These are phyloP conservation scores for Laodelphax striatellus DNA, from an alignment of 1,140 invertebrate species.

Conservation along the genomic window DNA sequence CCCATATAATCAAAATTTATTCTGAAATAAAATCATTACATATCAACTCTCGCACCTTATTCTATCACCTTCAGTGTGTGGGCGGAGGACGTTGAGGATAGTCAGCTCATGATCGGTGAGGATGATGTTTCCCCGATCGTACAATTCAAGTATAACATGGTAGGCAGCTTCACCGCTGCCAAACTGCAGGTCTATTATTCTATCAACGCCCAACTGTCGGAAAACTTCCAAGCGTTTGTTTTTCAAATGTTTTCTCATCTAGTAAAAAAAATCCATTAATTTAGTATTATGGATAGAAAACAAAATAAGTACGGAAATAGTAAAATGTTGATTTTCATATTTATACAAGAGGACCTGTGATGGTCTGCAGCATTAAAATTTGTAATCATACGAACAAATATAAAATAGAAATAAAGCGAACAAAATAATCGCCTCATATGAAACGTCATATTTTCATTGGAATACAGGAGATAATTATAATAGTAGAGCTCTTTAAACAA, in stretches of 20 bases:
- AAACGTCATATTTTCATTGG: too few relatives aligned
- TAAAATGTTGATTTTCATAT: too few relatives aligned
- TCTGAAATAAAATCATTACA: too few relatives aligned
- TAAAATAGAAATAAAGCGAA: too few relatives aligned
- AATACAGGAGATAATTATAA: too few relatives aligned
- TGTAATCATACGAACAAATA: too few relatives aligned
- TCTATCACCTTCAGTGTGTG: constrained; percentile 87
- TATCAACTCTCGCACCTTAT: constrained; percentile 44
- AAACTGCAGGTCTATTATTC: constrained; percentile 89
- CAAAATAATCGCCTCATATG: too few relatives aligned
- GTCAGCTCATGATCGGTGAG: constrained; percentile 84
- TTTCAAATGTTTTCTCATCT: constrained; percentile 93
- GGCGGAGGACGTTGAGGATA: constrained; percentile 87
- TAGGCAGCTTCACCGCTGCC: constrained; percentile 88
- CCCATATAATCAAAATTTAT: too few relatives aligned
- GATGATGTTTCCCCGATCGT: constrained; percentile 94
- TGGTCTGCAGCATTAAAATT: too few relatives aligned
- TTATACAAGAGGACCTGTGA: too few relatives aligned
- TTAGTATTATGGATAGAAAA: background rate
- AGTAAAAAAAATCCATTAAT: constrained; percentile 19
- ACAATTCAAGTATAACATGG: constrained; percentile 92
- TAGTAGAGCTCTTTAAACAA: too few relatives aligned
- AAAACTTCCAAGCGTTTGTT: constrained; percentile 87
- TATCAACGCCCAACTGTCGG: constrained; percentile 74
- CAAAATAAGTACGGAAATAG: too few relatives aligned